Percentiles rank a stretch among this genome's conserved stretches.
phyloP scores from a whole-genome alignment of 1,140 invertebrate species.

The Drosophila erecta region DNA sequence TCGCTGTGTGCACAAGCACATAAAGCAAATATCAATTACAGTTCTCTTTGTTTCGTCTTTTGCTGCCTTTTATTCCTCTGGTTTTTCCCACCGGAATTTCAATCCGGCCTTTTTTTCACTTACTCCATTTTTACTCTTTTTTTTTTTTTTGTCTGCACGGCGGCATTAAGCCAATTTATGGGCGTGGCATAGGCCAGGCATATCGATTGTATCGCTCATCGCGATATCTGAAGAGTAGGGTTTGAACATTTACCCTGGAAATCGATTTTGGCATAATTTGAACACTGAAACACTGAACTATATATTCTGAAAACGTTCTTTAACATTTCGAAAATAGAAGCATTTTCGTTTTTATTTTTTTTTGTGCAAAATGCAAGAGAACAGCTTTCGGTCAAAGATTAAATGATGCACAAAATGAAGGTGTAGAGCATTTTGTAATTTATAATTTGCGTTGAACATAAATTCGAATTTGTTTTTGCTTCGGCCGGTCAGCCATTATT shows the following conservation, averaged over 20 bases:
- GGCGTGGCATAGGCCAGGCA: conserved; percentile 40
- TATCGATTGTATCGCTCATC: conserved; percentile 35
- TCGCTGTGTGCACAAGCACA: conserved; percentile 50
- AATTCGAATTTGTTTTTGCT: conserved; percentile 32
- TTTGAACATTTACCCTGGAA: background rate
- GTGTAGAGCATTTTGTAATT: conserved; percentile 27
- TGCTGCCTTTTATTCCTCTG: conserved; percentile 14
- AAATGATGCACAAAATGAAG: background rate
- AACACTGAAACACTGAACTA: too few species aligned
- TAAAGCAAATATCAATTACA: conserved; percentile 78
- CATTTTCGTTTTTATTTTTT: background rate
- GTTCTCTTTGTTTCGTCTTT: conserved; percentile 32
- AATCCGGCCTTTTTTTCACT: background rate
- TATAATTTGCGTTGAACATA: conserved; percentile 41
- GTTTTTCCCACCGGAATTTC: conserved; percentile 6
- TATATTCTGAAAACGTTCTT: too few species aligned
- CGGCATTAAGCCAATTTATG: conserved; percentile 56
- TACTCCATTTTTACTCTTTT: background rate
- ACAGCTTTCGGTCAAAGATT: background rate
- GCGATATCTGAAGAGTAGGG: background rate
- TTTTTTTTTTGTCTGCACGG: conserved; percentile 20
- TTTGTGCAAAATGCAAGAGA: background rate
- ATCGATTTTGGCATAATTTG: too few species aligned
- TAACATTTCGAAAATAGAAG: too few species aligned
- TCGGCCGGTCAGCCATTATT: conserved; percentile 36